Evolutionary conservation across 2,113 vertebrate species (phyloP), one percentile per base, ranked within the genome.

Genomic region (Hiodon alosoides): DNA sequence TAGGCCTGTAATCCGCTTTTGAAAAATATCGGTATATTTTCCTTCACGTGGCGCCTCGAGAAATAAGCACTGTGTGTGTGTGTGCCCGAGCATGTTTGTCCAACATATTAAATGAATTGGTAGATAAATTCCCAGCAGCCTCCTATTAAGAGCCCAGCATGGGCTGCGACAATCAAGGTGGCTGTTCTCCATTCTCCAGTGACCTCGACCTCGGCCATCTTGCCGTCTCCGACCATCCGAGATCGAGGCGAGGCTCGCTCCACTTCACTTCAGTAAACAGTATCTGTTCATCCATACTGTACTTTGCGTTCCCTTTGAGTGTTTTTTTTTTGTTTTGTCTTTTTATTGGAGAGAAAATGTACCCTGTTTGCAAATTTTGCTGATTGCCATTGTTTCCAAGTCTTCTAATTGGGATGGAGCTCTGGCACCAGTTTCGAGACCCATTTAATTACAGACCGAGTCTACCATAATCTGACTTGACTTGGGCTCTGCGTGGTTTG

Each of bases 1-100:
- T 82, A 86, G 78, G 85, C 83, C 90, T 92, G 88, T 90, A 87
- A 87, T 87, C 86, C 83, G 81, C 51, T 77, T 79, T 76, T 81
- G 16, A 76, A 72, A 77, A 60, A 73, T 75, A 31, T 9, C 61
- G 76, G 31, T 31, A 31, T 31, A 31, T 31, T 31, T 31, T 31
- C 31, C 31, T 31, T 31, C 31, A 31, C 31, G 31, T 31, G 31
- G 31, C 47, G 82, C 82, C 81, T 74, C 71, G 84, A 86, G 87
- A 84, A 86, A 89, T 91, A 89, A 83, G 86, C 76, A 79, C 61
- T 65, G 81, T 79, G 77, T 83, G 78, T 65, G 81, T 79, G 77
- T 83, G 78, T 86, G 67, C 53, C 78, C 82, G 72, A 69, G 80
- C 87, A 86, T 86, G 85, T 88, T 91, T 86, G 87, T 85, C 65